These are phyloP conservation scores for Isurus oxyrinchus DNA, from an alignment of 2,113 vertebrate genomes.

Conservation along the genomic window DNA sequence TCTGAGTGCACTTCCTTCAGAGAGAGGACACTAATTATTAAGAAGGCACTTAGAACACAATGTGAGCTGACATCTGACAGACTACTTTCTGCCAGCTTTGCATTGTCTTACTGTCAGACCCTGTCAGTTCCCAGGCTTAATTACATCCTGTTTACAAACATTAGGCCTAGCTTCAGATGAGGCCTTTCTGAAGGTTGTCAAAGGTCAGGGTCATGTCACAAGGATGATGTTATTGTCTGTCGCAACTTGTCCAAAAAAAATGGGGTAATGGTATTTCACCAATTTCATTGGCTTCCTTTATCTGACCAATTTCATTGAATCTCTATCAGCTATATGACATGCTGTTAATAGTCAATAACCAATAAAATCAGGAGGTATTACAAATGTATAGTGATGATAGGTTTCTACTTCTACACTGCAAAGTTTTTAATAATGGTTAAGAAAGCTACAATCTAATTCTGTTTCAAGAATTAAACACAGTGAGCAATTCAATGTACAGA, in stretches of 20 bases:
- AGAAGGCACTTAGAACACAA: conserved; percentile 86
- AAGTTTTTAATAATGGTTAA: neutral
- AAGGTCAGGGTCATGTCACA: conserved; percentile 78
- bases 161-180: conserved; percentile 76
- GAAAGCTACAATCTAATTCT: neutral
- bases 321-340: neutral
- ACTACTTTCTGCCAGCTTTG: conserved; percentile 67
- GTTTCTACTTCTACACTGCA: neutral
- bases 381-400: neutral
- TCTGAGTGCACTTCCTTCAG: conserved; percentile 93
- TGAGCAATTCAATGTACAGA: neutral
- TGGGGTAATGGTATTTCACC: conserved; percentile 40
- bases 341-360: neutral
- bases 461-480: neutral
- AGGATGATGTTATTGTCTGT: conserved; percentile 73
- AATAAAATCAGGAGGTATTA: neutral
- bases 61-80: conserved; percentile 88
- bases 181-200: conserved; percentile 74
- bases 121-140: conserved; percentile 87
- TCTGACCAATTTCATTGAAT: neutral
- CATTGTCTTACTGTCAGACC: conserved; percentile 84
- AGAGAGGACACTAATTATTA: conserved; percentile 96
- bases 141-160: conserved; percentile 99
- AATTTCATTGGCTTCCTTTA: neutral
- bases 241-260: conserved; percentile 61